Evolutionary conservation across 2,888 invertebrate species (phyloP), one percentile per base, ranked within the genome.

Genomic region (Trachelus troglodyta): DNA sequence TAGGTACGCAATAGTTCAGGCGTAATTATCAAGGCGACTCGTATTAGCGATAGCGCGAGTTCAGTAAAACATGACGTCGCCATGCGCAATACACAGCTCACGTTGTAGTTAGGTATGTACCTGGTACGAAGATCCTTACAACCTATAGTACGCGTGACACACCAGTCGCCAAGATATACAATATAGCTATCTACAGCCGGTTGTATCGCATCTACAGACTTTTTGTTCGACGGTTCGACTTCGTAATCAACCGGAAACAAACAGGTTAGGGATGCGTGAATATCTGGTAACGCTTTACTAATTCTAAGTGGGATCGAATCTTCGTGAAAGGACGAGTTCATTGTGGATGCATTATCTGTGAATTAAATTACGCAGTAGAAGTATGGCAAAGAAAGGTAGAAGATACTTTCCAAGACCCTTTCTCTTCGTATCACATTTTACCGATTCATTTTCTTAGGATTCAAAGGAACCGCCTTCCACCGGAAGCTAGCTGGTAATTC

Each of bases 191-290:
- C 40, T 56, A 56, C 2, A 56, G 40, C 9, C 6, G 40, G 23
- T 6, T 56, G 40, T 56, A 75, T 77, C n/a, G 35, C 69, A 68
- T 56, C 30, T 35, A 73, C 76, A 76, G 37, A 79, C 77, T 77
- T 80, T 77, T 81, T 77, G 79, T 78, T 82, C 69, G 76, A 80
- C 75, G 77, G 69, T 9, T 81, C 78, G 76, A 81, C 80, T 82
- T 80, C 79, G 74, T 79, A 83, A 82, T 79, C 40, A 83, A 81
- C 80, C 82, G 84, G 84, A 84, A 83, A 80, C 80, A 79, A 56
- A 23, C 40, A 9, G 40, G 40, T 56, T 56, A 56, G 23, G 40
- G 40, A 56, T 23, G 40, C 40, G 40, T 23, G 40, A 15, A 9
- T 56, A 56, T 56, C 40, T 56, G 4, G 40, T 4, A 2, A 23